Conservation (phyloP, 2,888 invertebrate genomes). For the Epinotia brunnichana region DNA sequence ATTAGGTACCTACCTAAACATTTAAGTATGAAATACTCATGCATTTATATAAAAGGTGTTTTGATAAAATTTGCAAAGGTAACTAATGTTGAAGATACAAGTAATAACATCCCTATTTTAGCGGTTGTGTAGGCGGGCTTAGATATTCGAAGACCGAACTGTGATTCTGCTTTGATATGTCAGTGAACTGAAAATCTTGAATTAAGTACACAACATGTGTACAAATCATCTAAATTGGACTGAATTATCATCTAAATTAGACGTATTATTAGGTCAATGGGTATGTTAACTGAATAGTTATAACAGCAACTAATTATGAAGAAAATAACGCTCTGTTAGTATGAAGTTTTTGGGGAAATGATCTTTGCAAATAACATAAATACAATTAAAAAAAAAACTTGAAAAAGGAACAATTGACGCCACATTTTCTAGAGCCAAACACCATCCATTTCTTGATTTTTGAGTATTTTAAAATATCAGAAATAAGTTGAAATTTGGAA, state of each 20-base stretch:
- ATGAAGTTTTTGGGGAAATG: too few species aligned
- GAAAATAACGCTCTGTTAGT: too few species aligned
- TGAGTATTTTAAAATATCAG: too few species aligned
- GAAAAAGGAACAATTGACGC: too few species aligned
- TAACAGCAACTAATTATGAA: too few species aligned
- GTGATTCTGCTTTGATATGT: background rate
- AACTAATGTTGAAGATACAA: background rate
- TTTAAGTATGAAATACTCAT: background rate
- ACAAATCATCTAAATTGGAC: background rate
- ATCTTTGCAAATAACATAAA: too few species aligned
- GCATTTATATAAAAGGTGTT: background rate
- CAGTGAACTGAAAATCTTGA: background rate
- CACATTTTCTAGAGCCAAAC: too few species aligned
- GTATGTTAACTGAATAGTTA: background rate
- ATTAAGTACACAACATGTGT: background rate
- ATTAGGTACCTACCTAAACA: background rate
- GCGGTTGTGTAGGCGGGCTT: slow-evolving; percentile 13
- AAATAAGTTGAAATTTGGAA: too few species aligned
- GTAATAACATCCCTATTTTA: slow-evolving; percentile 13
- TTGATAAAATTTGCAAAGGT: slow-evolving; percentile 3
- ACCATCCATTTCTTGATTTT: too few species aligned
- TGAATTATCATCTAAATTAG: background rate
- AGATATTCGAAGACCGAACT: background rate
- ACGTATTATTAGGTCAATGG: background rate
- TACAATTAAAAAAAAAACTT: too few species aligned